Base-by-base conservation (phyloP, 2,113 vertebrate genomes). In the Xiphophorus hellerii region DNA sequence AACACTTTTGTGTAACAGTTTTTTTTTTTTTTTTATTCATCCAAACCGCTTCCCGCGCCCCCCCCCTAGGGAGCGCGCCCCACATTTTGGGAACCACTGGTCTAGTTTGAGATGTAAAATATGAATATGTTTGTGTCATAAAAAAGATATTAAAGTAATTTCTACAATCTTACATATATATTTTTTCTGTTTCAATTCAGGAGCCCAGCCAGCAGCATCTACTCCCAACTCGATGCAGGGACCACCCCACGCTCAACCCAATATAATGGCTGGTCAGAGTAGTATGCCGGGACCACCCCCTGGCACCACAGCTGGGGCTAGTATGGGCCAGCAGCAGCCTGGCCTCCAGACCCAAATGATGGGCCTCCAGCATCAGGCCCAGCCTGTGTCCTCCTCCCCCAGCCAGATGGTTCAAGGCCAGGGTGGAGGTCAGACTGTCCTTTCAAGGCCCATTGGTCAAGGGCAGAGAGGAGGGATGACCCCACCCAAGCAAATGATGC, bases 331-430 rank as follows among this genome's bases (percentile, higher is more conserved):
- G 87, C 91, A 96, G 71, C 96, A 96, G 84, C 95, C 96, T 93
- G 96, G 96, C 90, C 93, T 96, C 88, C 96, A 96, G 91, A 95
- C 96, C 87, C 97, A 97, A 78, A 95, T 98, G 70, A 96, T 98
- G 93, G 95, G 96, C 87, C 97, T 98, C 94, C 97, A 99, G 95
- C 96, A 98, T 93, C 97, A 98, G 93, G 96, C 96, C 92, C 97
- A 98, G 93, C 95, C 96, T 82, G 95, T 97, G 1, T 95, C 96
- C 61, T 96, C 97, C 69, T 96, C 98, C 84, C 97, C 98, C 93
- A 96, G 96, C 83, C 98, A 98, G 88, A 96, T 98, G 96, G 96
- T 96, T 88, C 95, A 95, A 89, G 93, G 91, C 90, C 94, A 94
- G 82, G 90, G 89, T 81, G 93, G 90, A 76, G 96, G 96, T 83